Evolutionary conservation across 2,888 invertebrate species (phyloP).

Genomic region (Tanaodytes sp.): DNA sequence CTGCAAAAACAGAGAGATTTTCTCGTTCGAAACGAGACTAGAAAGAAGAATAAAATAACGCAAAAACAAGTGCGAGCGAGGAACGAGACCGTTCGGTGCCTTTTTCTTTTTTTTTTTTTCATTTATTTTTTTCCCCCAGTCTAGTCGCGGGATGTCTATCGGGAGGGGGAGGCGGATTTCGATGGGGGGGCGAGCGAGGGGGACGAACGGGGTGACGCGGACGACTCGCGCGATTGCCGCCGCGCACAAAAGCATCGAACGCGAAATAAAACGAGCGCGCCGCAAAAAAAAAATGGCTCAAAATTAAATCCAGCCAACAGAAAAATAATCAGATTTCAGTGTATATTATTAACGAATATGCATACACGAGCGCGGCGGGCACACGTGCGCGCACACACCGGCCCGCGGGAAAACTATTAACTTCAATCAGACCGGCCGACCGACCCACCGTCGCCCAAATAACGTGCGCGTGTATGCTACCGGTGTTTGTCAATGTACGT

Average conservation of each 20-base stretch:
- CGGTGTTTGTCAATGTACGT: too few species aligned
- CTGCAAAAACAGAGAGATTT: too few species aligned
- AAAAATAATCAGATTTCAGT: constrained; percentile 72
- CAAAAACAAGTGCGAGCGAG: constrained; percentile 49
- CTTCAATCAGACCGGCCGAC: constrained; percentile 64
- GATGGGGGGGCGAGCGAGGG: too few species aligned
- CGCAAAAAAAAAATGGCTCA: constrained; percentile 64
- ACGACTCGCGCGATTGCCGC: constrained; percentile 63
- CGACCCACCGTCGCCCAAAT: constrained; percentile 44
- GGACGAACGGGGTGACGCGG: constrained; percentile 51
- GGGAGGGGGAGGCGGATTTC: too few species aligned
- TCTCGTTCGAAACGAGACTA: too few species aligned
- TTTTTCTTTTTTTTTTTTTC: too few species aligned
- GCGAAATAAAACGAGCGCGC: constrained; percentile 57
- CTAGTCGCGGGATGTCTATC: constrained; percentile 36
- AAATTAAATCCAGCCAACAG: constrained; percentile 70
- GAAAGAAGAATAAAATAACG: constrained; percentile 51
- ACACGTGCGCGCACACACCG: constrained; percentile 5
- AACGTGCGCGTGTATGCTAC: constrained; percentile 33
- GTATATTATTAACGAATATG: constrained; percentile 70
- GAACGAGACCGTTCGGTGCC: constrained; percentile 49
- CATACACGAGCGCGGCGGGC: constrained; percentile 44
- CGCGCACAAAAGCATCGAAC: constrained; percentile 65
- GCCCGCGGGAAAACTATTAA: constrained; percentile 64
- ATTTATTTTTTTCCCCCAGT: too few species aligned